Evolutionary conservation across 2,888 invertebrate genomes (phyloP).

Genomic region (Himalopsyche anomala): DNA sequence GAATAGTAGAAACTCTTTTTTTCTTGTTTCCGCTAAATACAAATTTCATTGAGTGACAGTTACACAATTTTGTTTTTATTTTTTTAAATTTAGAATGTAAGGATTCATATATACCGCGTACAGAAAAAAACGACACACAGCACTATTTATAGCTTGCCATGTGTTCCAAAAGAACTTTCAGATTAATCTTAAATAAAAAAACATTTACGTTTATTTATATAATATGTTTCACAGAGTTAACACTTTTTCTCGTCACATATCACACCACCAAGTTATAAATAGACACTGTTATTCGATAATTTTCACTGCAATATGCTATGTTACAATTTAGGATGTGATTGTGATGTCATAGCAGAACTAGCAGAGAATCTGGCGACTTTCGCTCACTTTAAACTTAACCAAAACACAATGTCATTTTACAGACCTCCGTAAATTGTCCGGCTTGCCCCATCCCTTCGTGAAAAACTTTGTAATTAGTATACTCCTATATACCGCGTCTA

Average conservation of each 20-base stretch:
- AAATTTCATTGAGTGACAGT: neutral
- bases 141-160: neutral
- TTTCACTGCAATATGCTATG: neutral
- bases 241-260: neutral
- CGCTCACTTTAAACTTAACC: neutral
- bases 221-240: neutral
- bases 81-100: neutral
- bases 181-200: neutral
- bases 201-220: neutral
- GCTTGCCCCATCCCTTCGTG: constrained; percentile 97
- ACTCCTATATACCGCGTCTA: constrained; percentile 90
- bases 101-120: neutral
- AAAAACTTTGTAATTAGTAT: constrained; percentile 94
- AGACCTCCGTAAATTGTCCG: constrained; percentile 91
- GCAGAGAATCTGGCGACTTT: neutral
- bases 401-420: neutral
- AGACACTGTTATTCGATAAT: neutral
- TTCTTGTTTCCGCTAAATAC: too few relatives aligned
- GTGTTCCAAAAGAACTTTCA: neutral
- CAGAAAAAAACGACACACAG: neutral
- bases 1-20: neutral
- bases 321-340: neutral
- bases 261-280: neutral
- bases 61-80: neutral
- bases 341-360: constrained; percentile 7